Evolutionary conservation across 2,888 invertebrate species (phyloP), one percentile per base, ranked within the genome.

Genomic region (Argyresthia albistria): DNA sequence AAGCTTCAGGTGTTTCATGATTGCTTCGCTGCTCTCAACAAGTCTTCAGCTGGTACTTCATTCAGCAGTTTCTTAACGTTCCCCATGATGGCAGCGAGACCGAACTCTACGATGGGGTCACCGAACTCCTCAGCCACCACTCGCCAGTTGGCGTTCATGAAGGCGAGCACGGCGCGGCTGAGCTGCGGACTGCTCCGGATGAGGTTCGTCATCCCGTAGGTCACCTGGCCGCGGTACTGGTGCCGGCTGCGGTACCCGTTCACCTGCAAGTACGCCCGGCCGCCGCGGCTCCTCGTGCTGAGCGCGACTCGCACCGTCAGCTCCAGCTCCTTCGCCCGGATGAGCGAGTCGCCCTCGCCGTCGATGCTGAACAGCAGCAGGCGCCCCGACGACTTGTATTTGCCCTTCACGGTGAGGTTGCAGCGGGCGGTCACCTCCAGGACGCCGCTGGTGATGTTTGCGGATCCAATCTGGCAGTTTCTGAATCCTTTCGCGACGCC

Each of bases 91-190:
- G 65, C 59, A 1, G 58, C 55, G 0, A 70, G 60, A 10, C 74
- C 78, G 47, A 58, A 76, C 6, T 78, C 67, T 0, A 81, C 67
- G 35, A 81, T 63, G 0, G 79, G 80, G 14, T 67, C 67, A 4
- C 80, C 80, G 42, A 80, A 78, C 56, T 80, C 76, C 12, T 78
- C 70, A 7, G 76, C 76, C 0, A 80, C 66, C 61, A 73, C 55
- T 8, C 57, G 65, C 78, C 80, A 81, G 57, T 80, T 76, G 46
- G 58, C 57, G 54, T 80, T 80, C 69, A 80, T 72, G 54, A 80
- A 80, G 2, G 69, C 62, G 11, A 81, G 52, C 9, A 78, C 62
- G 16, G 65, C 56, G 54, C 67, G 61, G 61, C 80, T 79, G 45
- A 79, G 69, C 58, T 65, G 66, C 8, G 72, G 68, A 52, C 63